A percentile compares a stretch with the other conserved stretches of the same genome.
These are phyloP conservation scores for Ostrea denselamellosa DNA, from an alignment of 1,140 invertebrate species.

Conservation along the genomic window DNA sequence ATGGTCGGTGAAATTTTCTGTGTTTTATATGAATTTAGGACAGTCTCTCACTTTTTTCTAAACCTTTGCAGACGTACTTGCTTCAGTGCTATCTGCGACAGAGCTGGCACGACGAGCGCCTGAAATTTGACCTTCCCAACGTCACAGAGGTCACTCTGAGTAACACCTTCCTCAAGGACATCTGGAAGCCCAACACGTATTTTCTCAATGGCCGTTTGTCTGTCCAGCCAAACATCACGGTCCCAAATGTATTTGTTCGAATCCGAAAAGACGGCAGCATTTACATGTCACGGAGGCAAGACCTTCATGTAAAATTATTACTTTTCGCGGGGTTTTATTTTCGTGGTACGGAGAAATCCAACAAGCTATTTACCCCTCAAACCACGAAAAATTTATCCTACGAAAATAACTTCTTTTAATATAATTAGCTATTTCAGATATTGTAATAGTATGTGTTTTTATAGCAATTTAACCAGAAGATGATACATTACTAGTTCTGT, in stretches of 20 bases:
- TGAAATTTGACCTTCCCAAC: constrained; percentile 71
- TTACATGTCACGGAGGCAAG: constrained; percentile 95
- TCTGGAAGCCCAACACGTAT: constrained; percentile 97
- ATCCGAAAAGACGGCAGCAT: constrained; percentile 91
- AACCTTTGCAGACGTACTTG: constrained; percentile 88
- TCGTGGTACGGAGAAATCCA: no score
- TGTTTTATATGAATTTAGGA: neutral
- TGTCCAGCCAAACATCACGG: constrained; percentile 96
- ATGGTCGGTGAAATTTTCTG: neutral
- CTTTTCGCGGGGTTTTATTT: no score
- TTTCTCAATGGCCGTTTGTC: constrained; percentile 96
- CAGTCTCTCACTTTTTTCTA: neutral
- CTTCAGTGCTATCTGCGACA: constrained; percentile 97
- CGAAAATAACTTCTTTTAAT: no score
- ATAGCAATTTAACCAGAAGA: no score
- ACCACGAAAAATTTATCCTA: no score
- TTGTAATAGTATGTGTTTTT: no score
- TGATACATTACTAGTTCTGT: no score
- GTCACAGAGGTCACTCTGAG: constrained; percentile 76
- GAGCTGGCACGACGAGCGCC: constrained; percentile 82
- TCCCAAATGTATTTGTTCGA: constrained; percentile 94
- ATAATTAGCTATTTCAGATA: no score
- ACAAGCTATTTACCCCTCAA: no score
- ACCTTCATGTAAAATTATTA: no score
- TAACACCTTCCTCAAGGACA: constrained; percentile 81